phyloP scores from a whole-genome alignment of 2,113 vertebrate species.

The Eulacestoma nigropectus region DNA sequence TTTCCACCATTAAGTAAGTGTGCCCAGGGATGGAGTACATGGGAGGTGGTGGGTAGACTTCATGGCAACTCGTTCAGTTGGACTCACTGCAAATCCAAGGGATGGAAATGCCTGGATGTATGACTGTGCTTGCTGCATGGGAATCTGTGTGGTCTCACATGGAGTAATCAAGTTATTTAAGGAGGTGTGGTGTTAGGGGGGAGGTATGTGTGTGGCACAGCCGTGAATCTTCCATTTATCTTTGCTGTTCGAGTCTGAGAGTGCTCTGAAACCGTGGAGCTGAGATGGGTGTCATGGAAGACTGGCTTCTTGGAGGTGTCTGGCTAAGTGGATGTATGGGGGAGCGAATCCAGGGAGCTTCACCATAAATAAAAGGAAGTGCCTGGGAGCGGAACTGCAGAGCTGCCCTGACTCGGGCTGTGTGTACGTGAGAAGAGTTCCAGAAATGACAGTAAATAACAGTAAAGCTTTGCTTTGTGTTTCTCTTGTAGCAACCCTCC shows the following conservation, averaged over 20 bases:
- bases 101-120: background rate
- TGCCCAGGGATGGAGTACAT: background rate
- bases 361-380: background rate
- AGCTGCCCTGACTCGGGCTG: background rate
- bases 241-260: background rate
- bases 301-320: background rate
- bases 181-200: background rate
- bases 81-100: background rate
- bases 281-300: background rate
- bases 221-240: background rate
- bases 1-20: background rate
- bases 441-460: slow-evolving; percentile 8
- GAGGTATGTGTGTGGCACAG: background rate
- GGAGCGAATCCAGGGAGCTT: background rate
- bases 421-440: background rate
- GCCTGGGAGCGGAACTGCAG: background rate
- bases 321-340: background rate
- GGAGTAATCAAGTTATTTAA: background rate
- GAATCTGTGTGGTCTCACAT: background rate
- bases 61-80: background rate
- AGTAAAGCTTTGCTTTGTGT: background rate
- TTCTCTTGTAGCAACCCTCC: slow-evolving; percentile 87
- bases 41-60: background rate
- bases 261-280: background rate
- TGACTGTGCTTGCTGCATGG: background rate